Base-by-base conservation (phyloP, 1,140 invertebrate species). In the Aleiodes sp. region DNA sequence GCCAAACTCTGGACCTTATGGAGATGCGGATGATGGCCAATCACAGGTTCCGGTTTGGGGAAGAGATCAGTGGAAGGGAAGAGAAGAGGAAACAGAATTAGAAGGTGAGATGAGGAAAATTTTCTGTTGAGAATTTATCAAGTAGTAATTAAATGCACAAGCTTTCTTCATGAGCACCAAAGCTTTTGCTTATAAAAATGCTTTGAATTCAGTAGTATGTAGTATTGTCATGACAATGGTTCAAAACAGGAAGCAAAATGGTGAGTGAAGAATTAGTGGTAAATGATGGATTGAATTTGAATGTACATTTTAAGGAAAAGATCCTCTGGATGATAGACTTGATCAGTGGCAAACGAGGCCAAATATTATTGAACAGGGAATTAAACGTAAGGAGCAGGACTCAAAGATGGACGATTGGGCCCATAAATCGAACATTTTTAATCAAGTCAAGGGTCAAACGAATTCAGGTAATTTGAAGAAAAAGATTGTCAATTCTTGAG, bases 361-460 rank as follows among this genome's bases (percentile, higher is more conserved):
- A 1, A 72, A 74, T 59, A 24, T 72, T 12, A 64, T 75, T 56
- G 56, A 71, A 10, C 72, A 72, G 24, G 73, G 41, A 2, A 70
- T 67, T 1, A 35, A 62, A 39, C 56, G 72, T 16, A 72, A 8
- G 37, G 67, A 75, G 26, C 56, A 52, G 10, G 73, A 78, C 37
- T 43, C 60, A 4, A 79, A 77, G 60, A 41, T 74, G 29, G 26
- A 76, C 31, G 57, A 75, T 14, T 80, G 73, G 79, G 19, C 39
- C 8, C 66, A 62, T 35, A 76, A 70, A 7, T 70, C 73, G 2
- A 79, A 79, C 65, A 21, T 75, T 16, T 72, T 73, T 6, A 16
- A 33, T 4, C 31, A 52, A 12, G 33, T 37, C 0, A 78, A 66
- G 28, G 70, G 46, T 9, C 63, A 70, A 46, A 12, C 56, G 52